Evolutionary conservation across 2,888 invertebrate genomes (phyloP).

Genomic region (Xestia ashworthii): DNA sequence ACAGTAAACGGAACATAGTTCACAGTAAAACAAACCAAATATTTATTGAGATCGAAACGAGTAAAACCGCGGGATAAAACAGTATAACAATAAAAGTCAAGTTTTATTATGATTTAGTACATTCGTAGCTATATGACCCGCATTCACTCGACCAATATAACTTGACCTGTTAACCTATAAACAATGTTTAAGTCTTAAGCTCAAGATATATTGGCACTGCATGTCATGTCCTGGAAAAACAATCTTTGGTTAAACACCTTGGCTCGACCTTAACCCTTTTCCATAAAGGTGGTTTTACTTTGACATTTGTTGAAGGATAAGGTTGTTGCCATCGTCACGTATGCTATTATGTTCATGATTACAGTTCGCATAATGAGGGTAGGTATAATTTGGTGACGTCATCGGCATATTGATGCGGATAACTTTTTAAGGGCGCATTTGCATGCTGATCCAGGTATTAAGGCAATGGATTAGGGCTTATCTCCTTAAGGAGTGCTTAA

Average conservation of each 20-base stretch:
- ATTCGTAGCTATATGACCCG: slow-evolving; percentile 69
- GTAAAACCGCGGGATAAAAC: slow-evolving; percentile 59
- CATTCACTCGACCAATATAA: slow-evolving; percentile 53
- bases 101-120: slow-evolving; percentile 75
- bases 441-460: slow-evolving; percentile 50
- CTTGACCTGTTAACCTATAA: slow-evolving; percentile 56
- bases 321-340: slow-evolving; percentile 73
- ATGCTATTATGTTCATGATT: slow-evolving; percentile 75
- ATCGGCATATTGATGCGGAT: slow-evolving; percentile 74
- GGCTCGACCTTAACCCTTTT: slow-evolving; percentile 40
- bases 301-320: slow-evolving; percentile 53
- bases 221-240: slow-evolving; percentile 67
- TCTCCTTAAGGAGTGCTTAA: slow-evolving; percentile 32
- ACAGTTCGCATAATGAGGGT: slow-evolving; percentile 76
- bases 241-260: slow-evolving; percentile 57
- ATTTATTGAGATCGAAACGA: slow-evolving; percentile 67
- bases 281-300: slow-evolving; percentile 67
- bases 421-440: slow-evolving; percentile 56
- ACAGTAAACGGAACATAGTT: slow-evolving; percentile 43
- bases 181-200: slow-evolving; percentile 43
- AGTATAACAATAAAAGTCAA: slow-evolving; percentile 74
- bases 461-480: slow-evolving; percentile 52
- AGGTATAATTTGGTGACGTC: slow-evolving; percentile 76
- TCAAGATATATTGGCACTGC: slow-evolving; percentile 66
- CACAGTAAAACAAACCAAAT: slow-evolving; percentile 61